A percentile compares a stretch with the other conserved stretches of the same genome.
Evolutionary conservation across 2,797 vertebrate species (phyloP).

Genomic region (Epinephelus coioides): DNA sequence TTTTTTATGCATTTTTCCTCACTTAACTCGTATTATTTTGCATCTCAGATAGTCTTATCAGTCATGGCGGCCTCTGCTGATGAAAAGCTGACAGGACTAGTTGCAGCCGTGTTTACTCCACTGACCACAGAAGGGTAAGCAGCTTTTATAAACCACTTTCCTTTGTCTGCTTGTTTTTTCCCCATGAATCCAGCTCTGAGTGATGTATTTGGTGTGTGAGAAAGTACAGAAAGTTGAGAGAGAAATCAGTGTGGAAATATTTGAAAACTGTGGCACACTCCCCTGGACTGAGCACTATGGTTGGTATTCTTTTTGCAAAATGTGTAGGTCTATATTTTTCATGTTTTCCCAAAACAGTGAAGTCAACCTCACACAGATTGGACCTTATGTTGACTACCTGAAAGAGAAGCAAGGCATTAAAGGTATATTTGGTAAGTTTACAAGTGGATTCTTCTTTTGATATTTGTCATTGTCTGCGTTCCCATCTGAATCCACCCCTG

Average conservation of each 20-base stretch:
- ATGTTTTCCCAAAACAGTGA: constrained; percentile 84
- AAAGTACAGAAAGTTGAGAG: background rate
- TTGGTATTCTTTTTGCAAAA: constrained; percentile 11
- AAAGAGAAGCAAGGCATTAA: constrained; percentile 88
- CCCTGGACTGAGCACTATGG: background rate
- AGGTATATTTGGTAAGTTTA: constrained; percentile 92
- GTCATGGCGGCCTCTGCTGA: constrained; percentile 64
- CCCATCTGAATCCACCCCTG: background rate
- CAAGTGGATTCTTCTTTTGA: constrained; percentile 11
- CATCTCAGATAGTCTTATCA: constrained; percentile 3
- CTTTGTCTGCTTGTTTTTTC: background rate
- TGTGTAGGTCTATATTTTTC: constrained; percentile 1
- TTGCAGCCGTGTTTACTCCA: constrained; percentile 94
- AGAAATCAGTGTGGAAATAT: too few species aligned
- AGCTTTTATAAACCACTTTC: fast-evolving
- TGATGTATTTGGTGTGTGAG: background rate
- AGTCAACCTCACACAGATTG: constrained; percentile 89
- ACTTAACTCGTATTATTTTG: background rate
- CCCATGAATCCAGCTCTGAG: background rate
- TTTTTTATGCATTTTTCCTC: background rate
- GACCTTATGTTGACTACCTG: constrained; percentile 92
- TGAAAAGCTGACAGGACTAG: constrained; percentile 87
- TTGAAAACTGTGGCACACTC: background rate
- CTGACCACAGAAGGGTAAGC: constrained; percentile 90
- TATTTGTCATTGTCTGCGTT: constrained; percentile 9